phyloP scores from a whole-genome alignment of 2,888 invertebrate genomes.

The Drosophila recens region DNA sequence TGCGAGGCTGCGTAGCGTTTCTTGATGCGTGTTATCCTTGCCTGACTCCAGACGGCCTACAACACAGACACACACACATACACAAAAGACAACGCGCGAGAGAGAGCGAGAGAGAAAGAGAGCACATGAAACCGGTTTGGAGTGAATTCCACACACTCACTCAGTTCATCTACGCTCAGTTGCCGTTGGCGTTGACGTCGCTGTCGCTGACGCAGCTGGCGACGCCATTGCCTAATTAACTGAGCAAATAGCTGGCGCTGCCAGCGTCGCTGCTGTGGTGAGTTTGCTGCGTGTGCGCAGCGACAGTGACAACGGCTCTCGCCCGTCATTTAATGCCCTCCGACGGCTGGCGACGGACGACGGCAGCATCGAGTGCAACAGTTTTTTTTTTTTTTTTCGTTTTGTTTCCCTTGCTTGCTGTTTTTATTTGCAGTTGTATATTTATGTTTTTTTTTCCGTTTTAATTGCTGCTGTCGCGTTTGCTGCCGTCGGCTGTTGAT shows the following conservation, averaged over 20 bases:
- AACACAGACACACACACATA: slow-evolving; percentile 21
- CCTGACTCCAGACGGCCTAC: slow-evolving; percentile 55
- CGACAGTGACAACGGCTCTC: slow-evolving; percentile 6
- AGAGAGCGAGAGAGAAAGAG: slow-evolving; percentile 4
- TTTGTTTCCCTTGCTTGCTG: not conserved
- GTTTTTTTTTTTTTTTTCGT: slow-evolving; percentile 25
- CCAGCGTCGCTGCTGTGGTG: slow-evolving; percentile 65
- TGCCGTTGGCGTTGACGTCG: not conserved
- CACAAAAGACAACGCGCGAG: not conserved
- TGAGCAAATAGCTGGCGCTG: slow-evolving; percentile 62
- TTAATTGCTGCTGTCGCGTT: slow-evolving; percentile 7
- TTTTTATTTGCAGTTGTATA: not conserved
- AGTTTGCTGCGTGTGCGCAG: slow-evolving; percentile 43
- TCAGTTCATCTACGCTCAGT: slow-evolving; percentile 12
- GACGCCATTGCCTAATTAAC: slow-evolving; percentile 69
- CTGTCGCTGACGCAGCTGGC: slow-evolving; percentile 19
- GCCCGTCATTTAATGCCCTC: slow-evolving; percentile 51
- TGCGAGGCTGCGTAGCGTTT: slow-evolving; percentile 50
- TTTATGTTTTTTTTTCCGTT: not conserved
- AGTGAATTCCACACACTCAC: slow-evolving; percentile 54
- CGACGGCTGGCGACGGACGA: slow-evolving; percentile 54
- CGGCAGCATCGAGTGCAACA: slow-evolving; percentile 39
- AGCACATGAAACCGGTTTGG: slow-evolving; percentile 59
- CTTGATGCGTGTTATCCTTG: slow-evolving; percentile 60
- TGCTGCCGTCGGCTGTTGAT: slow-evolving; percentile 40